phyloP scores from a whole-genome alignment of 1,140 invertebrate species.

The Belonocnema kinseyi region DNA sequence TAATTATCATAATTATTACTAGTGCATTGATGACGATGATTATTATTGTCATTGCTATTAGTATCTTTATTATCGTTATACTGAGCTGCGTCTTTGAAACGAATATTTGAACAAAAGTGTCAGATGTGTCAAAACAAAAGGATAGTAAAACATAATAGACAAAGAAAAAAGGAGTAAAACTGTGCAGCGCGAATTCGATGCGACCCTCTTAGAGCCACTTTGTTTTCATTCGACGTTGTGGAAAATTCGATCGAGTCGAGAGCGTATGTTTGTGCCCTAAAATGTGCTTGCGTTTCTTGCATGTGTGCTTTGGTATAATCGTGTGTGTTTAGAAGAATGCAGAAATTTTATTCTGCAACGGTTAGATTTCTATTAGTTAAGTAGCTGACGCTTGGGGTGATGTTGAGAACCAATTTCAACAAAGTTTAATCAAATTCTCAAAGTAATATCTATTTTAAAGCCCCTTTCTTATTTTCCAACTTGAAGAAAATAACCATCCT shows the following conservation, averaged over 20 bases:
- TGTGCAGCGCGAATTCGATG: conserved; percentile 28
- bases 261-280: conserved; percentile 22
- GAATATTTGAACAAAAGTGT: not conserved
- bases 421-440: not conserved
- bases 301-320: conserved; percentile 50
- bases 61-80: conserved; percentile 63
- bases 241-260: conserved; percentile 28
- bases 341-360: conserved; percentile 12
- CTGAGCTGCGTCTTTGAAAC: conserved; percentile 37
- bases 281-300: conserved; percentile 38
- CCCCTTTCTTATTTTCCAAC: too few relatives aligned
- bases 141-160: conserved; percentile 28
- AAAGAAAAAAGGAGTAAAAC: conserved; percentile 4
- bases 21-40: conserved; percentile 22
- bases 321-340: conserved; percentile 45
- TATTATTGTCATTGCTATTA: conserved; percentile 54
- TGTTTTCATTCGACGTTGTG: conserved; percentile 35
- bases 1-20: conserved; percentile 36
- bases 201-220: conserved; percentile 22
- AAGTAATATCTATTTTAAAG: too few relatives aligned
- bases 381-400: conserved; percentile 19
- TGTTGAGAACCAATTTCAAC: not conserved
- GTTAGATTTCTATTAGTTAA: not conserved
- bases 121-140: not conserved
- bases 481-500: too few relatives aligned